phyloP scores from a whole-genome alignment of 2,888 invertebrate species.

The Hybos culiciformis region DNA sequence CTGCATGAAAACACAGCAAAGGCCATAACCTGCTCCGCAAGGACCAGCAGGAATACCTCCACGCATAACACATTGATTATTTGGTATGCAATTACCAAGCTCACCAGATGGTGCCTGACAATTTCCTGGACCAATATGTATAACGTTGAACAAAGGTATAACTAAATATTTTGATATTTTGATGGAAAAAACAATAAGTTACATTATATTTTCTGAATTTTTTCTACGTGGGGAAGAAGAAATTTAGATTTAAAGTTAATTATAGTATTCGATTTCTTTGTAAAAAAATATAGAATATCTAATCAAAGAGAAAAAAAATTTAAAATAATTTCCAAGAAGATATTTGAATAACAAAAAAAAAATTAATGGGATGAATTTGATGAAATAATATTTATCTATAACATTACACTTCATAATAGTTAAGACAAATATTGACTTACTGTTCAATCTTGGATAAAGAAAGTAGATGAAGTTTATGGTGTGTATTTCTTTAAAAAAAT shows the following conservation, averaged over 20 bases:
- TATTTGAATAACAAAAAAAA: no score
- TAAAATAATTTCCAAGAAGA: background rate
- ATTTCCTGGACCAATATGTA: slow-evolving; percentile 62
- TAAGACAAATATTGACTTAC: no score
- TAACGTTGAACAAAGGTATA: slow-evolving; percentile 63
- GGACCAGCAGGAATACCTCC: slow-evolving; percentile 64
- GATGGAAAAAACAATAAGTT: no score
- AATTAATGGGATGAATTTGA: no score
- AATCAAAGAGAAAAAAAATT: background rate
- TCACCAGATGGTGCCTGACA: slow-evolving; percentile 65
- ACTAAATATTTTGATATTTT: slow-evolving; percentile 39
- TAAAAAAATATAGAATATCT: background rate
- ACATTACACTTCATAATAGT: no score
- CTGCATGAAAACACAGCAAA: slow-evolving; percentile 38
- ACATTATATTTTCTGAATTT: background rate
- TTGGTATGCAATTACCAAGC: slow-evolving; percentile 65
- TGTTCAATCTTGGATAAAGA: no score
- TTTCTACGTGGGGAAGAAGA: background rate
- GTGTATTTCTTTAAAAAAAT: no score
- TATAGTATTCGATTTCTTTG: background rate
- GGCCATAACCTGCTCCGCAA: slow-evolving; percentile 48
- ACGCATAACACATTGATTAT: slow-evolving; percentile 52
- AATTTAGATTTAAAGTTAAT: background rate
- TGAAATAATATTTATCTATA: no score
- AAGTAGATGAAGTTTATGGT: no score